Base-by-base conservation (phyloP, 2,113 vertebrate species). In the Arvicanthis niloticus region DNA sequence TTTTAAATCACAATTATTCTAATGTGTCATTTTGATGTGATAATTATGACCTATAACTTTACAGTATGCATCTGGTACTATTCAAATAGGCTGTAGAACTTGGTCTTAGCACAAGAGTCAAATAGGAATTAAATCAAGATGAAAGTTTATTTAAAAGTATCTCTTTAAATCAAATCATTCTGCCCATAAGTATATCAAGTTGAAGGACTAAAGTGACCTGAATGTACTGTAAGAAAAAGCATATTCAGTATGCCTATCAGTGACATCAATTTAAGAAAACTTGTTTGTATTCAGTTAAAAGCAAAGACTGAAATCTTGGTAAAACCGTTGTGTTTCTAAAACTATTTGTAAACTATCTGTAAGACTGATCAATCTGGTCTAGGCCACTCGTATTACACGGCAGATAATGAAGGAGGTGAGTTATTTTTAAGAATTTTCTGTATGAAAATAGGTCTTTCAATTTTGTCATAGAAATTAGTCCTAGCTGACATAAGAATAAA, bases 81-180 rank as follows among this genome's bases (percentile, higher is more conserved):
- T 70, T 96, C 87, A 96, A 89, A 67, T 11, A 17, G 4, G 82
- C 76, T 10, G 3, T n/a, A 29, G 56, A 77, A 68, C 21, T 67
- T 76, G 56, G 11, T 58, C 95, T 87, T 87, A 91, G 53, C 40
- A 45, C 91, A 98, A 97, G 90, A 98, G 98, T 98, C 95, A 98
- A 98, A 96, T 98, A 98, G 96, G 96, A 98, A 98, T 97, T 97
- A 97, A 96, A 93, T 98, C 97, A 98, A 98, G 97, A 98, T 98
- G 95, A 98, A 98, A 97, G 97, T 98, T 98, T 98, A 98, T 98
- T 98, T 96, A 98, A 95, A 92, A 96, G 65, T 92, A 97, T 98
- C 97, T 98, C 88, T 97, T 98, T 95, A 87, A 85, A 81, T 94
- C 65, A 94, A 80, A 92, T 94, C 42, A 88, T 58, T 96, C 92